Conservation (phyloP, 2,797 vertebrate species). For the Leucoraja ocellata region DNA sequence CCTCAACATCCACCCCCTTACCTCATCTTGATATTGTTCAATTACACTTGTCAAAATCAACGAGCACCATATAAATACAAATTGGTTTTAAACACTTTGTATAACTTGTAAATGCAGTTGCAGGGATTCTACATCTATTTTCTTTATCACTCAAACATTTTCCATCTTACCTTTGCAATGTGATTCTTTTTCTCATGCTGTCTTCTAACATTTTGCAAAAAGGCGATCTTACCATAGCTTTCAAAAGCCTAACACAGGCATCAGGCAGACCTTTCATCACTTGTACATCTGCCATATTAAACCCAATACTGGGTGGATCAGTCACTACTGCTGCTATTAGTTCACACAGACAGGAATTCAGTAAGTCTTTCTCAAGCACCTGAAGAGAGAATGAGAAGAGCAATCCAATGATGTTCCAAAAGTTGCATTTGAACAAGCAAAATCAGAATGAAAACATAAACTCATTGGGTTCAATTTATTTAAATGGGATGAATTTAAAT, state of each 20-base stretch:
- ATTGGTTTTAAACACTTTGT: not conserved
- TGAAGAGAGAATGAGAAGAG: conserved; percentile 46
- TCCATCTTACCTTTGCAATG: conserved; percentile 59
- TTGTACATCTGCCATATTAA: conserved; percentile 81
- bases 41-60: not conserved
- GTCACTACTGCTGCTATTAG: conserved; percentile 69
- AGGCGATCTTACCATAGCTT: conserved; percentile 65
- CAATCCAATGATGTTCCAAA: not conserved
- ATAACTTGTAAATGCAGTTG: not conserved
- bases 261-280: conserved; percentile 80
- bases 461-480: not conserved
- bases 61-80: not conserved
- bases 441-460: not conserved
- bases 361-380: conserved; percentile 69
- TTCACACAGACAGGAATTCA: conserved; percentile 62
- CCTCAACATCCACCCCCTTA: not conserved
- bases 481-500: no score
- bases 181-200: conserved; percentile 61
- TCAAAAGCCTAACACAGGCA: conserved; percentile 74
- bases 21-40: not conserved
- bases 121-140: not conserved
- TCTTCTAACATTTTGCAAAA: conserved; percentile 57
- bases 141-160: not conserved
- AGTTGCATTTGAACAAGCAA: not conserved
- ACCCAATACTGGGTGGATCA: conserved; percentile 72